Conservation (phyloP, 2,888 invertebrate species). For the Drosophila recens region DNA sequence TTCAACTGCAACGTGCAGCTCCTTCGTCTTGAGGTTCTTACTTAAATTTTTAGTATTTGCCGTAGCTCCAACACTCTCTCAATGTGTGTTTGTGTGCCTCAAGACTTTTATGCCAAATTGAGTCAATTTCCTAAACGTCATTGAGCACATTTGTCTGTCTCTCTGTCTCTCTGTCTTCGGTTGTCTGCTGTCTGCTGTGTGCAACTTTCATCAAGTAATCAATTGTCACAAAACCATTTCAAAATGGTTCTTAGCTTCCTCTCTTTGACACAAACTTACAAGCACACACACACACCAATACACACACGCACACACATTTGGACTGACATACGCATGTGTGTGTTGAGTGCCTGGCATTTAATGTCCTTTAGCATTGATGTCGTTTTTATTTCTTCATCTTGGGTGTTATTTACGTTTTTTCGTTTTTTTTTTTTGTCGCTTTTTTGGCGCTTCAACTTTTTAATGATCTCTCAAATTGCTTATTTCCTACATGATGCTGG, state of each 20-base stretch:
- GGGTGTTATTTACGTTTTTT: slow-evolving; percentile 35
- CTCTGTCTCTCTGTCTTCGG: slow-evolving; percentile 10
- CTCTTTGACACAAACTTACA: slow-evolving; percentile 34
- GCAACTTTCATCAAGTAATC: slow-evolving; percentile 55
- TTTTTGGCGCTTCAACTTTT: slow-evolving; percentile 73
- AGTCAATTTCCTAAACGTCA: slow-evolving; percentile 70
- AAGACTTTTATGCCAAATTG: slow-evolving; percentile 59
- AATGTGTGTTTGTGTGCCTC: slow-evolving; percentile 16
- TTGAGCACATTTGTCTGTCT: slow-evolving; percentile 23
- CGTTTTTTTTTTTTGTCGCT: slow-evolving; percentile 27
- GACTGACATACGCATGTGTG: slow-evolving; percentile 4
- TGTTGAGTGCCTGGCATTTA: slow-evolving; percentile 56
- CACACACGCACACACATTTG: neutral
- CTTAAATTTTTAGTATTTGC: slow-evolving; percentile 1
- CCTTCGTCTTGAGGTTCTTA: slow-evolving; percentile 22
- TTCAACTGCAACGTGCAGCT: slow-evolving; percentile 57
- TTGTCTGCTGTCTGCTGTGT: slow-evolving; percentile 15
- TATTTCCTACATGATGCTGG: slow-evolving; percentile 76
- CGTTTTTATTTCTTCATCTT: slow-evolving; percentile 71
- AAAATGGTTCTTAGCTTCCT: slow-evolving; percentile 28
- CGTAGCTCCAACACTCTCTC: neutral
- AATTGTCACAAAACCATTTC: slow-evolving; percentile 47
- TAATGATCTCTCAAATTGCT: slow-evolving; percentile 80
- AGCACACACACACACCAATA: slow-evolving; percentile 9
- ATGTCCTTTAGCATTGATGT: slow-evolving; percentile 68